A percentile compares a stretch with the other conserved stretches of the same genome.
Conservation (phyloP, 2,797 vertebrate genomes). For the Knipowitschia caucasica region DNA sequence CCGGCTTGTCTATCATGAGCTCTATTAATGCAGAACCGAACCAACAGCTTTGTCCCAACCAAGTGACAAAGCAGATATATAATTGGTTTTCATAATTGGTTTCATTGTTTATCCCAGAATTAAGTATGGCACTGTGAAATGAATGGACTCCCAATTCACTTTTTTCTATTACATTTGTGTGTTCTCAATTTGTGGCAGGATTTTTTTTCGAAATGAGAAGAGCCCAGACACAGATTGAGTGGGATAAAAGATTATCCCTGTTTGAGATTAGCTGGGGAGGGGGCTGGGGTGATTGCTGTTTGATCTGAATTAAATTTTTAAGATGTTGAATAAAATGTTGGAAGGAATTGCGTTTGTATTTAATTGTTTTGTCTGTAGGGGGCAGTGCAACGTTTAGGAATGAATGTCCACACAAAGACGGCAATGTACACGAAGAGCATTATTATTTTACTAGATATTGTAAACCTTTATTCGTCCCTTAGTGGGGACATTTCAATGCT, state of each 20-base stretch:
- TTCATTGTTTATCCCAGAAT: constrained; percentile 27
- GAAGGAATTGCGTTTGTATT: constrained; percentile 19
- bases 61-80: constrained; percentile 19
- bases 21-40: constrained; percentile 15
- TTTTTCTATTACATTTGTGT: constrained; percentile 36
- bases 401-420: neutral
- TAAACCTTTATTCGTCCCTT: too few species aligned
- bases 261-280: constrained; percentile 32
- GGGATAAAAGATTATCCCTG: constrained; percentile 38
- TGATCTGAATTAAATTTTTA: constrained; percentile 45
- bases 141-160: constrained; percentile 27
- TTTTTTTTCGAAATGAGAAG: constrained; percentile 30
- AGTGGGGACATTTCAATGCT: too few species aligned
- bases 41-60: constrained; percentile 16
- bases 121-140: constrained; percentile 45
- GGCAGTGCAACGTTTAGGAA: constrained; percentile 52
- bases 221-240: constrained; percentile 34
- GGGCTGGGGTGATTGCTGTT: constrained; percentile 36
- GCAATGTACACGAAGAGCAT: neutral
- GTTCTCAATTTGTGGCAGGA: constrained; percentile 23
- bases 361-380: constrained; percentile 47
- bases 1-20: constrained; percentile 17
- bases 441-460: too few species aligned
- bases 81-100: constrained; percentile 30
- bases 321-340: constrained; percentile 59